Evolutionary conservation across 2,797 vertebrate genomes (phyloP).

Genomic region (Sebastes nivosus): DNA sequence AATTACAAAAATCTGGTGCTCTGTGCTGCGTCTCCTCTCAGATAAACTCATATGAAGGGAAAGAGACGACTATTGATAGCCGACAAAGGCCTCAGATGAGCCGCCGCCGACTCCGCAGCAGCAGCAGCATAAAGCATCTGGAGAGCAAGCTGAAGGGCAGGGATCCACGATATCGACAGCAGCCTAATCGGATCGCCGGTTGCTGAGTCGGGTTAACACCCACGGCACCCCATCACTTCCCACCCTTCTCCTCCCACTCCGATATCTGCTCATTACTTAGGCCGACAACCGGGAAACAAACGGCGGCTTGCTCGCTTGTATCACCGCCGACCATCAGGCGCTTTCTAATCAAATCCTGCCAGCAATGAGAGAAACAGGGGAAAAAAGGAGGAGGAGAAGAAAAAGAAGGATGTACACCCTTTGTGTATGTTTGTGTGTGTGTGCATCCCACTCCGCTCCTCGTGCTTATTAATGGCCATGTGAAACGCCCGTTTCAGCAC

Average conservation of each 20-base stretch:
- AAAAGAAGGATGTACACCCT: constrained; percentile 15
- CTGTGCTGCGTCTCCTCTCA: background rate
- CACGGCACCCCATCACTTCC: background rate
- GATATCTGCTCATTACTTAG: constrained; percentile 58
- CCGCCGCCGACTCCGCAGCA: background rate
- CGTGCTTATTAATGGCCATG: constrained; percentile 51
- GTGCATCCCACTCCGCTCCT: background rate
- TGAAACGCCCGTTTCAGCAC: constrained; percentile 63
- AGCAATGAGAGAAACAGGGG: constrained; percentile 35
- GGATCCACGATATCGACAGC: constrained; percentile 40
- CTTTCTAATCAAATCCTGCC: constrained; percentile 40
- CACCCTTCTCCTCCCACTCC: background rate
- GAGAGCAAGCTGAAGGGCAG: constrained; percentile 3
- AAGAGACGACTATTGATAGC: constrained; percentile 5
- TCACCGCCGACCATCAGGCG: constrained; percentile 24
- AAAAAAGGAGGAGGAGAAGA: constrained; percentile 1
- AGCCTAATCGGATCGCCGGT: constrained; percentile 38
- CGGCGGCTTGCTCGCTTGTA: constrained; percentile 27
- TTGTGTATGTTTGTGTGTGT: background rate
- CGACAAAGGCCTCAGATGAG: constrained; percentile 13
- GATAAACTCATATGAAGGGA: background rate
- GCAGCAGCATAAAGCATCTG: constrained; percentile 33
- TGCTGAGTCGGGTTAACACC: constrained; percentile 51
- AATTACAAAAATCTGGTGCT: background rate
- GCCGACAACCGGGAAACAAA: constrained; percentile 56